These are phyloP conservation scores for Colinus virginianus DNA, from an alignment of 2,113 vertebrate genomes.

Conservation along the genomic window DNA sequence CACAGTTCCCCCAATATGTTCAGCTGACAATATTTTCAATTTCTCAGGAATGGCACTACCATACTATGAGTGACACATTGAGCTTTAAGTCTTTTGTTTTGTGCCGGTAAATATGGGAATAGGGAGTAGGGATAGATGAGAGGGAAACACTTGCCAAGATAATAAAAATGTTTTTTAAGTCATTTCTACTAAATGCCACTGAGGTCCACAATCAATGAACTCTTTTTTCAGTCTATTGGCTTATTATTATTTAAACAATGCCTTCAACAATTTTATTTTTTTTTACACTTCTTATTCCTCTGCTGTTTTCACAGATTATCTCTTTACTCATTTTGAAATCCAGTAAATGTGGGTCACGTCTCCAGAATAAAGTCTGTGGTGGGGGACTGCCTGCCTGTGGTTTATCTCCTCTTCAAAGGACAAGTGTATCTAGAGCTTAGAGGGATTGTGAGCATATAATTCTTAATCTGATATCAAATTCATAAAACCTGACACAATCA, in stretches of 20 bases:
- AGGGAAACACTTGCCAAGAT: neutral
- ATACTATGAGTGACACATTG: neutral
- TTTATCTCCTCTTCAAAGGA: neutral
- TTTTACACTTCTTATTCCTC: neutral
- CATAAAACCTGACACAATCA: neutral
- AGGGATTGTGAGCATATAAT: neutral
- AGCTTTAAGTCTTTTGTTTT: neutral
- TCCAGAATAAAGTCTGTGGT: neutral
- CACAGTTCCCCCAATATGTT: neutral
- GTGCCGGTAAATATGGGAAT: neutral
- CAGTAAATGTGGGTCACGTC: neutral
- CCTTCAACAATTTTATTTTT: neutral
- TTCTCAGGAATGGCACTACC: neutral
- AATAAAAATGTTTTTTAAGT: neutral
- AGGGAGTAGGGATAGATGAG: neutral
- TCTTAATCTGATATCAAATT: neutral
- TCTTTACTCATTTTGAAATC: neutral
- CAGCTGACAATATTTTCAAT: neutral
- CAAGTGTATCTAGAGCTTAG: neutral
- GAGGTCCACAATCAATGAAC: neutral
- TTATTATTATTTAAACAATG: neutral
- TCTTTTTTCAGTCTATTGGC: neutral
- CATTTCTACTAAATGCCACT: neutral
- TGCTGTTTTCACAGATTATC: neutral
- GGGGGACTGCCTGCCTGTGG: neutral